phyloP scores from a whole-genome alignment of 2,113 vertebrate species.

The Empidonax alnorum region DNA sequence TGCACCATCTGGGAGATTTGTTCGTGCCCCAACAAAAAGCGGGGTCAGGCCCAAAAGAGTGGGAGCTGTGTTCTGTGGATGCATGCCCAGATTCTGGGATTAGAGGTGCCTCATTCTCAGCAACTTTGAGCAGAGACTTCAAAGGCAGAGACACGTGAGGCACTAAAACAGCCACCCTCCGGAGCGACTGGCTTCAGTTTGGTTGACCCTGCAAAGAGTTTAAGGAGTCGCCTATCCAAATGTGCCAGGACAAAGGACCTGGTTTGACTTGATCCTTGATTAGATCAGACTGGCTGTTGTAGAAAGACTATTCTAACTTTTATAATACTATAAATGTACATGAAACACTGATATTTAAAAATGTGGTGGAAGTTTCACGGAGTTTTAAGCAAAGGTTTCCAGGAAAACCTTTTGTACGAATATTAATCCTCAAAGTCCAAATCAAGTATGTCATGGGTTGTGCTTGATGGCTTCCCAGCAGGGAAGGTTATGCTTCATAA shows the following conservation, averaged over 20 bases:
- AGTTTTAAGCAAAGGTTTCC: neutral
- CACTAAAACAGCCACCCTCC: neutral
- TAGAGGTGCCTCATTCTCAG: neutral
- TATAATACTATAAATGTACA: neutral
- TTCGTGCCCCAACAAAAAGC: neutral
- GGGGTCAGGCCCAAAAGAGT: neutral
- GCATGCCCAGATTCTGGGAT: neutral
- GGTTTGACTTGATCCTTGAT: neutral
- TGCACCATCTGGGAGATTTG: neutral
- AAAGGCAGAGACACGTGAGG: neutral
- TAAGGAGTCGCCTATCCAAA: neutral
- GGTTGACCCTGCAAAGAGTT: neutral
- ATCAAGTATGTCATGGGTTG: rapidly evolving
- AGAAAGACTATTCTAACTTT: neutral
- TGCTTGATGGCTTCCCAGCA: neutral
- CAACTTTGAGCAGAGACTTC: neutral
- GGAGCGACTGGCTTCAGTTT: neutral
- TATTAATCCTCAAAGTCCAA: neutral
- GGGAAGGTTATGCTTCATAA: neutral
- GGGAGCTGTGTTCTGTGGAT: neutral
- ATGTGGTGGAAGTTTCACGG: neutral
- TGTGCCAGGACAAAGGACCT: neutral
- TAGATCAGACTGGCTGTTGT: neutral
- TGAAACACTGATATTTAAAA: neutral
- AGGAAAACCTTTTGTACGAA: neutral